A percentile compares a stretch with the other conserved stretches of the same genome.
Conservation (phyloP, 2,888 invertebrate species). For the Andrena bucephala region DNA sequence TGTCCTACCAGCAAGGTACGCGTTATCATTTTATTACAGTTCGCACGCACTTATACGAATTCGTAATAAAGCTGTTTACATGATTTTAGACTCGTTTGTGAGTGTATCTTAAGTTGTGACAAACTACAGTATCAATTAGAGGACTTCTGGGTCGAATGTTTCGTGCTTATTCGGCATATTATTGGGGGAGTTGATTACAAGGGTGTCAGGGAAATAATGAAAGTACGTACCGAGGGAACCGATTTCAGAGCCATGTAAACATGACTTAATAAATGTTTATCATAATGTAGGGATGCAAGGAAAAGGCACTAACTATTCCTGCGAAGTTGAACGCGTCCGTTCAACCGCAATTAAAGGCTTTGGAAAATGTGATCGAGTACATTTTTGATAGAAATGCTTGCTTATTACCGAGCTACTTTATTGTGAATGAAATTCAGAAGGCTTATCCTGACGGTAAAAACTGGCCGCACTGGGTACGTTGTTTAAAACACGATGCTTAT, state of each 20-base stretch:
- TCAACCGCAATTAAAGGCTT: conserved; percentile 92
- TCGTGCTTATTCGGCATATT: conserved; percentile 92
- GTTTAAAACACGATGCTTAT: not conserved
- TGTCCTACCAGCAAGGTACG: conserved; percentile 91
- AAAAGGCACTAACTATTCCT: conserved; percentile 94
- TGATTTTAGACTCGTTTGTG: conserved; percentile 91
- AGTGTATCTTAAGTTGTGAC: conserved; percentile 93
- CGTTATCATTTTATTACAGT: not conserved
- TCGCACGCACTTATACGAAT: not conserved
- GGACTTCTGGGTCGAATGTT: conserved; percentile 96
- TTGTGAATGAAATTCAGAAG: conserved; percentile 97
- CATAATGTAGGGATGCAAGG: conserved; percentile 90
- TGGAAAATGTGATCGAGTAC: conserved; percentile 93
- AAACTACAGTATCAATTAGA: conserved; percentile 92
- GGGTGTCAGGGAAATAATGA: conserved; percentile 97
- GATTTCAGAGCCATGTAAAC: not conserved
- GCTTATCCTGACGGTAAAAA: conserved; percentile 92
- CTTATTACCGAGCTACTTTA: conserved; percentile 96
- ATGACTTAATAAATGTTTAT: conserved; percentile 18
- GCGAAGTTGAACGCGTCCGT: conserved; percentile 92
- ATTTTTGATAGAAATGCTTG: conserved; percentile 97
- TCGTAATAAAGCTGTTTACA: not conserved
- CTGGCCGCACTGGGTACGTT: conserved; percentile 96
- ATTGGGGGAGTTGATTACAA: conserved; percentile 98
- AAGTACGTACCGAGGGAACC: conserved; percentile 86